Percentiles rank a stretch among this genome's conserved stretches.
These are phyloP conservation scores for Apotomis betuletana DNA, from an alignment of 2,888 invertebrate species.

Conservation along the genomic window DNA sequence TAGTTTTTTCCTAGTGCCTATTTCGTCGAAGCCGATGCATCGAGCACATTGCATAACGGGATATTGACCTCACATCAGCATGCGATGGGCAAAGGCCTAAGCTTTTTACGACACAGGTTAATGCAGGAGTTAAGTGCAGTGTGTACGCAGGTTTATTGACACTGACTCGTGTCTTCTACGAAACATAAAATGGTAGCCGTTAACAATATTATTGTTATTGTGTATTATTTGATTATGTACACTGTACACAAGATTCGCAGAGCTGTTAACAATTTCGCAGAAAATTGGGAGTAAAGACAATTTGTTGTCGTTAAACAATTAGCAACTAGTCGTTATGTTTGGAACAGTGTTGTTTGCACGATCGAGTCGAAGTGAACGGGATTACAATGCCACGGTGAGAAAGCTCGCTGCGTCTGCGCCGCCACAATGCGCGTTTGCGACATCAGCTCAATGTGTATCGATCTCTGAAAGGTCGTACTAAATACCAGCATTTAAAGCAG, in stretches of 20 bases:
- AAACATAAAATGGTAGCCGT: neutral
- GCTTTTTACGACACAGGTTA: constrained; percentile 46
- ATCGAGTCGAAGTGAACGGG: constrained; percentile 62
- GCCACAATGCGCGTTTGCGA: constrained; percentile 67
- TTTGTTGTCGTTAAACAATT: constrained; percentile 9
- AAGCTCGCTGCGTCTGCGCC: constrained; percentile 59
- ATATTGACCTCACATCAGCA: constrained; percentile 46
- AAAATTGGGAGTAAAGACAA: neutral
- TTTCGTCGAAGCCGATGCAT: constrained; percentile 25
- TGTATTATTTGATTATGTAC: neutral
- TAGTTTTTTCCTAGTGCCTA: constrained; percentile 15
- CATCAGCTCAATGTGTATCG: constrained; percentile 62
- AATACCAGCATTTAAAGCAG: constrained; percentile 47
- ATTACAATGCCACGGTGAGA: constrained; percentile 74
- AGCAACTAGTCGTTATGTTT: neutral
- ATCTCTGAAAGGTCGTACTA: constrained; percentile 64
- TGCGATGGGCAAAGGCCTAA: constrained; percentile 43
- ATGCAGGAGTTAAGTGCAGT: constrained; percentile 42
- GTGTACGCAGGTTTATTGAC: constrained; percentile 19
- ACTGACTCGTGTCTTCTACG: neutral
- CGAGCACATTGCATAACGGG: constrained; percentile 45
- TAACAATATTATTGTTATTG: neutral
- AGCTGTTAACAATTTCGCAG: neutral
- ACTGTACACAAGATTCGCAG: neutral
- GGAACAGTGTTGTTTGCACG: constrained; percentile 20